Evolutionary conservation across 2,888 invertebrate genomes (phyloP).

Genomic region (Stictocephala bisonia): DNA sequence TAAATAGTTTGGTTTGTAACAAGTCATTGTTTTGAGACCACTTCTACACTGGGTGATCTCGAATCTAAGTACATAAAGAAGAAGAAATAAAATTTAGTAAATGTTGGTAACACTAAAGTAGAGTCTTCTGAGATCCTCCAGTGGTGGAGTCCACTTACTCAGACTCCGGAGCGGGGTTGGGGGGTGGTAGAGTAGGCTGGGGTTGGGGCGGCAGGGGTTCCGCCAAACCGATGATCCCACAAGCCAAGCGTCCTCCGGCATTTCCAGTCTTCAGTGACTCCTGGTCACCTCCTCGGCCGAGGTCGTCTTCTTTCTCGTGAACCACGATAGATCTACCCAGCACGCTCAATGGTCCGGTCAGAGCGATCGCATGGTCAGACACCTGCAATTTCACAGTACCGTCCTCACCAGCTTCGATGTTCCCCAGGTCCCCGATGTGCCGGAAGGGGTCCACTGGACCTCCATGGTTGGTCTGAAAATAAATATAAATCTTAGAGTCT

Average conservation of each 20-base stretch:
- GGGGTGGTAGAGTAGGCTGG: not conserved
- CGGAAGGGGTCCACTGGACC: slow-evolving; percentile 75
- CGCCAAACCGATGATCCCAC: slow-evolving; percentile 76
- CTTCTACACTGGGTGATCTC: no score
- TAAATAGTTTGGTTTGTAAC: no score
- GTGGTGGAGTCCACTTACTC: no score
- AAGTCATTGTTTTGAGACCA: no score
- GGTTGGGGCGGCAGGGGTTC: slow-evolving; percentile 5
- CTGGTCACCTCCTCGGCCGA: slow-evolving; percentile 74
- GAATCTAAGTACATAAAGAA: no score
- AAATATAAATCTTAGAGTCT: no score
- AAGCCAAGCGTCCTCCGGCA: slow-evolving; percentile 82
- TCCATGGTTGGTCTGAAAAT: slow-evolving; percentile 76
- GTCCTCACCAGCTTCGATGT: slow-evolving; percentile 73
- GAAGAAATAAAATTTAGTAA: not conserved
- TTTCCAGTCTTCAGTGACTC: slow-evolving; percentile 85
- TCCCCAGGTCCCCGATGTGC: slow-evolving; percentile 89
- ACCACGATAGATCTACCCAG: slow-evolving; percentile 83
- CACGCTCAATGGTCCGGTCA: slow-evolving; percentile 73
- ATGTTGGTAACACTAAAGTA: not conserved
- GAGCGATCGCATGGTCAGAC: slow-evolving; percentile 73
- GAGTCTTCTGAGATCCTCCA: not conserved
- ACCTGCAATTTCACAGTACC: slow-evolving; percentile 72
- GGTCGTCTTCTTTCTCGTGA: slow-evolving; percentile 79
- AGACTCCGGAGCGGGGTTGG: not conserved